Percentiles rank a stretch among this genome's conserved stretches.
phyloP scores from a whole-genome alignment of 2,797 vertebrate genomes.

The Dryobates pubescens region DNA sequence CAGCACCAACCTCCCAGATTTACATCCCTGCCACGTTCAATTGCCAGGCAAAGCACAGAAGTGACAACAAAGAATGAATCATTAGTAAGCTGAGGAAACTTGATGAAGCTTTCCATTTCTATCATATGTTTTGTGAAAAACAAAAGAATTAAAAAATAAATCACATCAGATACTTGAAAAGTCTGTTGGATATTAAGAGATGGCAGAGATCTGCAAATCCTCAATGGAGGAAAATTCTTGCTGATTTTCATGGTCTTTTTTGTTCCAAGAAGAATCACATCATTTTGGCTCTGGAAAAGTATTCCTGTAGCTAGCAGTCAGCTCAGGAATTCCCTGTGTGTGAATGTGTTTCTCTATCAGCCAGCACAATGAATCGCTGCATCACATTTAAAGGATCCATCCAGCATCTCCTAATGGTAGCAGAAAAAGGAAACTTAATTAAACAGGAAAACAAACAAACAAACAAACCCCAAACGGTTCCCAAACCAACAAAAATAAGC shows the following conservation, averaged over 20 bases:
- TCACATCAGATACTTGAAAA: background rate
- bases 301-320: background rate
- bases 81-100: conserved; percentile 28
- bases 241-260: conserved; percentile 43
- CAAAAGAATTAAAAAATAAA: background rate
- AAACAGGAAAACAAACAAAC: background rate
- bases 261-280: conserved; percentile 45
- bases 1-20: conserved; percentile 12
- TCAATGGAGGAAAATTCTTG: conserved; percentile 19
- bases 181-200: conserved; percentile 50
- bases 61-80: conserved; percentile 41
- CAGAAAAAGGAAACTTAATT: background rate
- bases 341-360: conserved; percentile 60
- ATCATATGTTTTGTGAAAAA: conserved; percentile 40
- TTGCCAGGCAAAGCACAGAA: background rate
- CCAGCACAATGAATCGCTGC: background rate
- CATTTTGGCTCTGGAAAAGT: conserved; percentile 46
- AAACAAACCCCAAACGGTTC: background rate
- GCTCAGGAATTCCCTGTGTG: conserved; percentile 70
- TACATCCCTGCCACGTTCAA: background rate
- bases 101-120: conserved; percentile 51
- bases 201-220: conserved; percentile 21
- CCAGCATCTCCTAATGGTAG: conserved; percentile 29
- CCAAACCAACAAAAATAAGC: background rate
- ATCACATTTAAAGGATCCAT: background rate